phyloP scores from a whole-genome alignment of 2,797 vertebrate species.

The Melopsittacus undulatus region DNA sequence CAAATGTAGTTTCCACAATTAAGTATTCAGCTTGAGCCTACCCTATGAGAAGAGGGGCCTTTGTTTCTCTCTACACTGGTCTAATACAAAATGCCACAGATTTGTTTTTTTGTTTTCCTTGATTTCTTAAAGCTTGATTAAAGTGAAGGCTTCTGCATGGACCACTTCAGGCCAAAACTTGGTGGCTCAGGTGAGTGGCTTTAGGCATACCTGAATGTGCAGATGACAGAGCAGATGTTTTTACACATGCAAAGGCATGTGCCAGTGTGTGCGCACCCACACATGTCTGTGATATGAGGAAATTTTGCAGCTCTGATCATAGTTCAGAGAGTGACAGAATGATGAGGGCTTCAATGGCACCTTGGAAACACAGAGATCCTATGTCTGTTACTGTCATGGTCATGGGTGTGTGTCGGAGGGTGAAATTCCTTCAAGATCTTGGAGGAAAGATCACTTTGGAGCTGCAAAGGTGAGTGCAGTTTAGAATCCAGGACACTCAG shows the following conservation, averaged over 20 bases:
- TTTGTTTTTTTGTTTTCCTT: background rate
- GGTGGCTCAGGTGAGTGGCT: background rate
- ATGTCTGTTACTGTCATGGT: background rate
- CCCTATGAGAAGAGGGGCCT: background rate
- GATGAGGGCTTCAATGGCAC: background rate
- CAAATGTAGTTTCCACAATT: background rate
- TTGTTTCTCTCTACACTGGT: background rate
- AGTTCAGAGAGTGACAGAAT: background rate
- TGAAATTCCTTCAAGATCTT: background rate
- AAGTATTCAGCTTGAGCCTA: background rate
- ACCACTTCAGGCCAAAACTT: background rate
- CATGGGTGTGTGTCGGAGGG: background rate
- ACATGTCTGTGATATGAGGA: background rate
- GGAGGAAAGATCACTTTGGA: background rate
- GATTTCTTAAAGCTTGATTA: background rate
- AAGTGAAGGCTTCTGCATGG: background rate
- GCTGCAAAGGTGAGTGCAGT: background rate
- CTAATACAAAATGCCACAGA: background rate
- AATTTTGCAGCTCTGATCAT: background rate
- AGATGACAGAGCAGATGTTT: background rate
- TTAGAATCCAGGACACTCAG: background rate
- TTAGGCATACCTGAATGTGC: background rate
- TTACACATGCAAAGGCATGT: background rate
- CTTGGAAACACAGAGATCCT: background rate
- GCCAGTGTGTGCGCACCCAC: accelerated